Conservation (phyloP, 2,797 vertebrate genomes). For the Hydrolagus colliei region DNA sequence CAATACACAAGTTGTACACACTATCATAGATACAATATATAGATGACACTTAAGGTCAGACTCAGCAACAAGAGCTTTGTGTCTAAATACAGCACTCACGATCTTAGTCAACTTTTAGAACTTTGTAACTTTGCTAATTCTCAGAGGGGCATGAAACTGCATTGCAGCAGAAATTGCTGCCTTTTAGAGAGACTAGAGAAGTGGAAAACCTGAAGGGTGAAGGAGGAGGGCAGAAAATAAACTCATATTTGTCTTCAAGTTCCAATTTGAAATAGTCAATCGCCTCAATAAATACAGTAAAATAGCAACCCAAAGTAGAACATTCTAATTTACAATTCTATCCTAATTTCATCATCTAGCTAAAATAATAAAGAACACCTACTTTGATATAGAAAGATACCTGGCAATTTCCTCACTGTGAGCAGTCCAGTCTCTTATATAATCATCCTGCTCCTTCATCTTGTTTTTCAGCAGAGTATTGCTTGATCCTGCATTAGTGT, state of each 20-base stretch:
- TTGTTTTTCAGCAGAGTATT: constrained; percentile 76
- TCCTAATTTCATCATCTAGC: neutral
- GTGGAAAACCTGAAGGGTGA: neutral
- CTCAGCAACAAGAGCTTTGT: neutral
- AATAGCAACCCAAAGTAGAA: neutral
- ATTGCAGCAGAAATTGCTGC: neutral
- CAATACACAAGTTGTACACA: no score
- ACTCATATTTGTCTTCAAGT: neutral
- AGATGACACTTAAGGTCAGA: neutral
- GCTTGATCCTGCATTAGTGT: constrained; percentile 57
- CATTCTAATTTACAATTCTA: constrained; percentile 10
- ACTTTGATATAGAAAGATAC: constrained; percentile 54
- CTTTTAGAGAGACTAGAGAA: neutral
- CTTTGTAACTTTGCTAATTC: neutral
- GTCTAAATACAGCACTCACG: neutral
- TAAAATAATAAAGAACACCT: constrained; percentile 30
- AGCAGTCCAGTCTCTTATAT: constrained; percentile 95
- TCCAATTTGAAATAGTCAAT: neutral
- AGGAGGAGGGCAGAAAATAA: neutral
- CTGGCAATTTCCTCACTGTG: constrained; percentile 98
- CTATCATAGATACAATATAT: no score
- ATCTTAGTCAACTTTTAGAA: neutral
- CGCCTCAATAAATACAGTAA: neutral
- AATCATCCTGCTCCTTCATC: constrained; percentile 93
- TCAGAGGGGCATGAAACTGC: neutral